Percentiles rank a stretch among this genome's conserved stretches.
Conservation (phyloP, 1,140 invertebrate species). For the Notospermus geniculatus region DNA sequence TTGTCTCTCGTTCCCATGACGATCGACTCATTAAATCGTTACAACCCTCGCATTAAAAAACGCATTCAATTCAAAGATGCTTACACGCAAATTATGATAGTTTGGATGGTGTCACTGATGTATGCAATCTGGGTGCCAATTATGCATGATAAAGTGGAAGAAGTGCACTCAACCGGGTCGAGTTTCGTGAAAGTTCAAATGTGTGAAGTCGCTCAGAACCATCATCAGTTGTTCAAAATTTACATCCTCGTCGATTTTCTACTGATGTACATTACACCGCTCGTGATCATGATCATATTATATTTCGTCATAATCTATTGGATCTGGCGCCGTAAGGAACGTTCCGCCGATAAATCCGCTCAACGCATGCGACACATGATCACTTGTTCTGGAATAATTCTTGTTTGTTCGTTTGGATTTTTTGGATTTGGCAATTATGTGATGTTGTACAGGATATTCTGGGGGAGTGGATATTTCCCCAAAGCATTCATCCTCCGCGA, state of each 20-base stretch:
- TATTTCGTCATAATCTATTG: not conserved
- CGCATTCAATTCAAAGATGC: not conserved
- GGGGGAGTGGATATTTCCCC: not conserved
- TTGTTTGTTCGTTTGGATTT: not conserved
- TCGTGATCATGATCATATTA: not conserved
- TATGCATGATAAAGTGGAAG: not conserved
- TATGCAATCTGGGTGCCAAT: conserved; percentile 2
- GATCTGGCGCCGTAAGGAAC: not conserved
- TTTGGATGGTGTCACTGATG: not conserved
- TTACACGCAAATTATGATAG: not conserved
- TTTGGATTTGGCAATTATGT: not conserved
- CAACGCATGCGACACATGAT: not conserved
- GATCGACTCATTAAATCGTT: not conserved
- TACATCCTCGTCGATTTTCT: not conserved
- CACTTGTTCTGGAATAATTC: not conserved
- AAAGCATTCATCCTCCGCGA: not conserved
- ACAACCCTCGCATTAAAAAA: not conserved
- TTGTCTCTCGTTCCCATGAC: not conserved
- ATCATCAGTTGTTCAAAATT: not conserved
- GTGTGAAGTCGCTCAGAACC: not conserved
- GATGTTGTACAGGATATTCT: conserved; percentile 4
- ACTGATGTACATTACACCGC: not conserved
- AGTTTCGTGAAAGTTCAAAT: not conserved
- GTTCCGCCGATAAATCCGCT: not conserved
- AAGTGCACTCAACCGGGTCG: not conserved